Percentiles rank a stretch among this genome's conserved stretches.
These are phyloP conservation scores for Lithosia quadra DNA, from an alignment of 2,888 invertebrate species.

Conservation along the genomic window DNA sequence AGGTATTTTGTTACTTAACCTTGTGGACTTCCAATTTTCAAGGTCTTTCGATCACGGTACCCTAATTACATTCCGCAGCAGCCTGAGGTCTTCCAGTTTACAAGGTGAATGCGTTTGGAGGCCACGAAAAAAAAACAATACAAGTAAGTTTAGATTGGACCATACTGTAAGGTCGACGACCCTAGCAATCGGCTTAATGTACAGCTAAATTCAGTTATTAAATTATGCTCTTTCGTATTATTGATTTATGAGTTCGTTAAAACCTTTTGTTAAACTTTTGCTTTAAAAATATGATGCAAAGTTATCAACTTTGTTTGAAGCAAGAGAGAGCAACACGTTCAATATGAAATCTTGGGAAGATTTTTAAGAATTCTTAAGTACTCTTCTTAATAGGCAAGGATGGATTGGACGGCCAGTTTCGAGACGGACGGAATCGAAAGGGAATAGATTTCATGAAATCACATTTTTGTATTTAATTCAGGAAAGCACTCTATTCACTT, in stretches of 20 bases:
- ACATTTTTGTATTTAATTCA: too few species aligned
- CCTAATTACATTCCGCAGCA: conserved; percentile 34
- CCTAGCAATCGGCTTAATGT: conserved; percentile 39
- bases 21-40: not conserved
- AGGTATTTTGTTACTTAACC: not conserved
- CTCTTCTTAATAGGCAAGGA: too few species aligned
- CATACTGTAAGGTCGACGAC: conserved; percentile 54
- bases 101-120: conserved; percentile 61
- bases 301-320: not conserved
- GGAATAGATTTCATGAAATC: too few species aligned
- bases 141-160: conserved; percentile 50
- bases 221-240: conserved; percentile 12
- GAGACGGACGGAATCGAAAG: too few species aligned
- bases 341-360: too few species aligned
- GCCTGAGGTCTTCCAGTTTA: conserved; percentile 63
- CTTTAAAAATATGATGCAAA: conserved; percentile 2
- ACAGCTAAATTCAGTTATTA: conserved; percentile 18
- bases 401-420: too few species aligned
- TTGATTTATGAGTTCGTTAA: conserved; percentile 12
- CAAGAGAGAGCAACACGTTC: too few species aligned
- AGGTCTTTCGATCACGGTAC: conserved; percentile 26
- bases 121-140: conserved; percentile 53
- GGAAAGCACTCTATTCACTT: too few species aligned
- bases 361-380: not conserved
- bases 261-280: conserved; percentile 3